Percentiles rank a stretch among this genome's conserved stretches.
phyloP scores from a whole-genome alignment of 2,113 vertebrate species.

The Myxocyprinus asiaticus region DNA sequence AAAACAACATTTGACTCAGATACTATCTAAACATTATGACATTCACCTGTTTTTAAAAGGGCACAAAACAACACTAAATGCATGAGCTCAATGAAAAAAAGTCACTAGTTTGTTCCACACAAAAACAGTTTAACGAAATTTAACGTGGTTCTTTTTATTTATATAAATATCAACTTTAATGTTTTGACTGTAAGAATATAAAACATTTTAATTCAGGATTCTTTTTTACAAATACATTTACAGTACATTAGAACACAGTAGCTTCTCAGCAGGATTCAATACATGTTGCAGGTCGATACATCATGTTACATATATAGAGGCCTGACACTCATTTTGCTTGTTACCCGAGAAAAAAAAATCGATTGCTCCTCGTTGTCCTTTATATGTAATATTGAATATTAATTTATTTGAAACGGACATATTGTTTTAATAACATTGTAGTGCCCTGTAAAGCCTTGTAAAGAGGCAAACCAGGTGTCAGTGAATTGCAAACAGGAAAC shows the following conservation, averaged over 20 bases:
- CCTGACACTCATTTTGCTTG: constrained; percentile 66
- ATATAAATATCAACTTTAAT: constrained; percentile 99
- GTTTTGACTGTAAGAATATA: constrained; percentile 99
- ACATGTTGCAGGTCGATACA: constrained; percentile 78
- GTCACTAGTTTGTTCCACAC: no score
- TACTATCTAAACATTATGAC: not conserved
- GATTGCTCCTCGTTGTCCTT: constrained; percentile 64
- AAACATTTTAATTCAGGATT: constrained; percentile 97
- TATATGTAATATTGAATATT: constrained; percentile 62
- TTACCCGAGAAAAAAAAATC: constrained; percentile 70
- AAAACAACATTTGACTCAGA: not conserved
- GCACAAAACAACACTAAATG: not conserved
- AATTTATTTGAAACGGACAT: constrained; percentile 21
- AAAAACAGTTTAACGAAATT: constrained; percentile 20
- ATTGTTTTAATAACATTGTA: constrained; percentile 13
- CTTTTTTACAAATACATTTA: constrained; percentile 99
- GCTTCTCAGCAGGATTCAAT: constrained; percentile 80
- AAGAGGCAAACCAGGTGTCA: constrained; percentile 61
- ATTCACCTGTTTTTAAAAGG: not conserved
- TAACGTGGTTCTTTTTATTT: constrained; percentile 85
- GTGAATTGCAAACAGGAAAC: constrained; percentile 58
- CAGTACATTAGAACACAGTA: constrained; percentile 90
- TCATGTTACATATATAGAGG: constrained; percentile 60
- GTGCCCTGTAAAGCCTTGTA: constrained; percentile 38
- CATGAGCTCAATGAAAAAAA: not conserved